A percentile compares a stretch with the other conserved stretches of the same genome.
Evolutionary conservation across 1,140 invertebrate genomes (phyloP).

Genomic region (Drosophila repletoides): DNA sequence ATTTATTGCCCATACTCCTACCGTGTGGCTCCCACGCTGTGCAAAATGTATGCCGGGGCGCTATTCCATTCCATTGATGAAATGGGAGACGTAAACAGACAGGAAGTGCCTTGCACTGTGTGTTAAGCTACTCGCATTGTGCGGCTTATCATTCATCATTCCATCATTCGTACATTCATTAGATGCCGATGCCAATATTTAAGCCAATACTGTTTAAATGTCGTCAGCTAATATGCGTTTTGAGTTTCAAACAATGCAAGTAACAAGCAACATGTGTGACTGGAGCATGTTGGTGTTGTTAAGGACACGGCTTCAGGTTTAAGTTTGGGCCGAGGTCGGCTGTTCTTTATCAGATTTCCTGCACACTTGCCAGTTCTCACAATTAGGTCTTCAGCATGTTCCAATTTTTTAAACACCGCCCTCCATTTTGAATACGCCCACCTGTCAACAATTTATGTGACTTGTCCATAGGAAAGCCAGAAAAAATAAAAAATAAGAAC

Average conservation of each 20-base stretch:
- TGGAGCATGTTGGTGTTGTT: neutral
- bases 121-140: conserved; percentile 52
- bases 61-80: conserved; percentile 52
- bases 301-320: neutral
- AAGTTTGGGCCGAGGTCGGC: neutral
- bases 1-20: conserved; percentile 15
- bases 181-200: conserved; percentile 20
- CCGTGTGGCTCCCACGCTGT: conserved; percentile 58
- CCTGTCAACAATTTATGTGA: conserved; percentile 66
- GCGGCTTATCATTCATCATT: conserved; percentile 51
- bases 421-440: conserved; percentile 42
- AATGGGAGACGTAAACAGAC: conserved; percentile 59
- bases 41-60: conserved; percentile 32
- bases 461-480: conserved; percentile 20
- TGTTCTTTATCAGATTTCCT: conserved; percentile 46
- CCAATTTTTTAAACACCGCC: conserved; percentile 31
- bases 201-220: conserved; percentile 5
- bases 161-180: conserved; percentile 65
- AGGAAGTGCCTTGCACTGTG: conserved; percentile 45
- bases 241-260: conserved; percentile 53
- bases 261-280: conserved; percentile 49
- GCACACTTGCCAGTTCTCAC: conserved; percentile 45
- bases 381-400: conserved; percentile 47
- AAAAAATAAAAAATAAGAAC: conserved; percentile 23
- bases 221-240: conserved; percentile 57